phyloP scores from a whole-genome alignment of 2,113 vertebrate genomes.

The Hipposideros armiger region DNA sequence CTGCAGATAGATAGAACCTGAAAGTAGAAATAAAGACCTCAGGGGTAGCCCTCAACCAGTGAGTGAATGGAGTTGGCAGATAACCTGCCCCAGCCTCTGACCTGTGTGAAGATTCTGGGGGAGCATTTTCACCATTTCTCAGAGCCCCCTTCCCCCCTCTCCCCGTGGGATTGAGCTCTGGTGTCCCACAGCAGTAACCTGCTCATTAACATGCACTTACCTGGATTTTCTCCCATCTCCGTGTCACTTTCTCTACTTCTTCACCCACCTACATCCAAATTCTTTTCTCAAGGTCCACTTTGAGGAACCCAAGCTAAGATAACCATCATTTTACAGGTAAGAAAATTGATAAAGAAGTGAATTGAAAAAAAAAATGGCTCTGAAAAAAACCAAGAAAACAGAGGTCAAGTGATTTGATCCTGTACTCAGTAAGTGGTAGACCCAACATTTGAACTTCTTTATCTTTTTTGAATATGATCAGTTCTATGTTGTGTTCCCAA shows the following conservation, averaged over 20 bases:
- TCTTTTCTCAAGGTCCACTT: background rate
- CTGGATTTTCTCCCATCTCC: background rate
- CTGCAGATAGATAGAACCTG: background rate
- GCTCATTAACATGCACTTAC: background rate
- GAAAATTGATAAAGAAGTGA: background rate
- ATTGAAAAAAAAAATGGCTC: background rate
- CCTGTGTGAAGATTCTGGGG: background rate
- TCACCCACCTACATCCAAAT: background rate
- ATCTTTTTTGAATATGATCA: background rate
- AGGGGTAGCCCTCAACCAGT: background rate
- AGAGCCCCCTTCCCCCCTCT: no score
- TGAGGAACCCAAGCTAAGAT: background rate
- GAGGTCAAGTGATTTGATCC: background rate
- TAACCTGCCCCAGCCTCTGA: background rate
- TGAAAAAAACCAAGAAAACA: no score
- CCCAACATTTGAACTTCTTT: background rate
- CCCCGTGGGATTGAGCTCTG: background rate
- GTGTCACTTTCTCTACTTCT: background rate
- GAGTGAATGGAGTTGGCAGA: background rate
- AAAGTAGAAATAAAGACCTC: background rate
- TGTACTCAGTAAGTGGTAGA: background rate
- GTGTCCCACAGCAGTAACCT: background rate
- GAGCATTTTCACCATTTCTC: background rate
- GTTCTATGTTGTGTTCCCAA: background rate
- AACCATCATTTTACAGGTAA: background rate